A percentile compares a stretch with the other conserved stretches of the same genome.
Conservation (phyloP, 1,140 invertebrate genomes). For the Pseudoatta argentina region DNA sequence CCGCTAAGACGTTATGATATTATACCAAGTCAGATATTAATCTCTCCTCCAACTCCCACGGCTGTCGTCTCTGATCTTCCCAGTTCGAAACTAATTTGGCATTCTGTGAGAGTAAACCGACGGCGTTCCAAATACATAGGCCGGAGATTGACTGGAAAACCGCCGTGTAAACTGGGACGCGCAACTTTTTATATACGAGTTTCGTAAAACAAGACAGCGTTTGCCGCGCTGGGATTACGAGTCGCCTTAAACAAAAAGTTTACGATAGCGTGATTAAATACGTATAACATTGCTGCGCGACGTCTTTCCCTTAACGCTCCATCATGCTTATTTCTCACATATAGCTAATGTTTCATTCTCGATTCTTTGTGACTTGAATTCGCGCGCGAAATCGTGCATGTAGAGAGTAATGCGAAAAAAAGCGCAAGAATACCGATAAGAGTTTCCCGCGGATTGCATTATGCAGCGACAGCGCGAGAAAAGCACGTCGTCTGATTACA, state of each 20-base stretch:
- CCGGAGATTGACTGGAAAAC: constrained; percentile 50
- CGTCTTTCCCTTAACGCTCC: constrained; percentile 12
- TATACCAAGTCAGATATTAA: constrained; percentile 54
- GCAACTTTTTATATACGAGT: constrained; percentile 57
- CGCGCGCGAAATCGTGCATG: neutral
- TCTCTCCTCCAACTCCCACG: neutral
- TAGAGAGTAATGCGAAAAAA: neutral
- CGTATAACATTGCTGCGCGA: neutral
- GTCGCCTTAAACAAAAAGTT: constrained; percentile 5
- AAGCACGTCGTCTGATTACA: constrained; percentile 49
- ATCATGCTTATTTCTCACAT: neutral
- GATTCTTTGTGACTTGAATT: neutral
- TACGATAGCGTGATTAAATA: constrained; percentile 23
- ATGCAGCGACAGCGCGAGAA: constrained; percentile 42
- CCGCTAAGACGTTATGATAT: constrained; percentile 26
- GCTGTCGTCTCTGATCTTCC: constrained; percentile 28
- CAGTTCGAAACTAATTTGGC: constrained; percentile 68
- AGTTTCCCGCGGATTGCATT: neutral
- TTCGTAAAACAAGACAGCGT: constrained; percentile 52
- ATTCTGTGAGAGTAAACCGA: constrained; percentile 39
- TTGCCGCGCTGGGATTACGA: constrained; percentile 21
- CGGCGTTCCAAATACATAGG: constrained; percentile 28
- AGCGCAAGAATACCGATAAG: neutral
- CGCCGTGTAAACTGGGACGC: constrained; percentile 38
- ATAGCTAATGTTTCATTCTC: neutral